Base-by-base conservation (phyloP, 2,888 invertebrate species). In the Camponotus fellah region DNA sequence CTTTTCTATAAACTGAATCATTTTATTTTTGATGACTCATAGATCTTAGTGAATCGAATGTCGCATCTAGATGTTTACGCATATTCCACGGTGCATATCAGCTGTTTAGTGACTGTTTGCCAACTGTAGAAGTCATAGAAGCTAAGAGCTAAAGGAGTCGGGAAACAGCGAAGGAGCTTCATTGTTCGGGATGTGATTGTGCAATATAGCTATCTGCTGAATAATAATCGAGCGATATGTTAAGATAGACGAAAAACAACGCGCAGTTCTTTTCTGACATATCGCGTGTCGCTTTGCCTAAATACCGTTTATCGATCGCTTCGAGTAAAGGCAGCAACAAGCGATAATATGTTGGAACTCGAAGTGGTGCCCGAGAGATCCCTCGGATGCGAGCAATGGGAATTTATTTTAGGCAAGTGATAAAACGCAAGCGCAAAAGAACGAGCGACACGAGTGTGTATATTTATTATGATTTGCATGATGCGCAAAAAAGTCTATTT, bases 331-430 rank as follows among this genome's bases (percentile, higher is more conserved):
- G 17, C 79, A 62, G 43, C 62, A 68, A 77, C 26, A 62, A 72
- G 56, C 68, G 72, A 71, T 79, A 84, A 60, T 85, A 99, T 99
- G 99, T 96, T 99, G 96, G 99, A 99, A 95, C 97, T 99, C 95
- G 99, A 99, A 96, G 98, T 99, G 94, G 97, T 98, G 95, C 99
- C 99, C 92, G 99, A 99, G 96, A 97, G 98, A 94, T 98, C 98
- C 93, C 96, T 99, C 95, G 98, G 99, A 95, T 98, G 98, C 95
- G 99, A 99, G 95, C 97, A 98, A 96, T 99, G 99, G 99, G 99
- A 99, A 96, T 99, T 99, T 96, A 97, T 98, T 95, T 96, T 99
- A 96, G 99, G 99, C 98, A 96, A 97, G 97, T 96, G 94, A 92
- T 91, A 91, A 91, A 90, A 92, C 88, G 43, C 64, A 75, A 68